Evolutionary conservation across 2,113 vertebrate genomes (phyloP), one percentile per base, ranked within the genome.

Genomic region (Romanogobio albipinnatus): DNA sequence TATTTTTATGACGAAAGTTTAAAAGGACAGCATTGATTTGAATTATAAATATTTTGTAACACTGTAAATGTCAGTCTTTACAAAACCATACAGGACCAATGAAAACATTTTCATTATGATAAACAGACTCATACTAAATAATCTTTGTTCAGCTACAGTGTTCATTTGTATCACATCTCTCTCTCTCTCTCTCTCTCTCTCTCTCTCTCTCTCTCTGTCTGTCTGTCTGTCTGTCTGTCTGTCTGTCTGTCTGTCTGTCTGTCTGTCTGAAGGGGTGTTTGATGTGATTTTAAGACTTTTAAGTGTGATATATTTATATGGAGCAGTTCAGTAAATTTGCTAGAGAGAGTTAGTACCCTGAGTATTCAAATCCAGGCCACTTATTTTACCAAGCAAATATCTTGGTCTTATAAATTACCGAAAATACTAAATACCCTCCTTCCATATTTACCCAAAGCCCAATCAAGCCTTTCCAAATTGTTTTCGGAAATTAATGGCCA

Each of bases 381-480:
- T 15, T 77, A 77, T 39, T 77, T 11, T 45, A 59, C 39, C 9
- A 49, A 19, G 39, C 10, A n/a, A 56, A 70, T 9, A 59, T 61
- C 47, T 36, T 29, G 19, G 56, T 15, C 13, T 68, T 68, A 8
- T 68, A 24, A 9, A 4, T 68, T 8, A 36, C 22, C 3, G 13
- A 13, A 26, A 51, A 75, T 26, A 75, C 14, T 26, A 24, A 74
- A 56, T 19, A 59, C 0, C 22, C 49, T 33, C 26, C 39, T 39
- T 79, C 13, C 33, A 43, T 14, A 19, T 64, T 76, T 36, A 76
- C 56, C 17, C 39, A 53, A 43, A 71, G 22, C 3, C 36, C 49
- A 36, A 58, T 84, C 47, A 26, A 68, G 26, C 64, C 62, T 84
- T 84, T 75, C 43, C 64, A 49, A 24, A 81, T 59, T 59, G 51